These are phyloP conservation scores for Teleogryllus oceanicus DNA, from an alignment of 2,888 invertebrate species.

Conservation along the genomic window DNA sequence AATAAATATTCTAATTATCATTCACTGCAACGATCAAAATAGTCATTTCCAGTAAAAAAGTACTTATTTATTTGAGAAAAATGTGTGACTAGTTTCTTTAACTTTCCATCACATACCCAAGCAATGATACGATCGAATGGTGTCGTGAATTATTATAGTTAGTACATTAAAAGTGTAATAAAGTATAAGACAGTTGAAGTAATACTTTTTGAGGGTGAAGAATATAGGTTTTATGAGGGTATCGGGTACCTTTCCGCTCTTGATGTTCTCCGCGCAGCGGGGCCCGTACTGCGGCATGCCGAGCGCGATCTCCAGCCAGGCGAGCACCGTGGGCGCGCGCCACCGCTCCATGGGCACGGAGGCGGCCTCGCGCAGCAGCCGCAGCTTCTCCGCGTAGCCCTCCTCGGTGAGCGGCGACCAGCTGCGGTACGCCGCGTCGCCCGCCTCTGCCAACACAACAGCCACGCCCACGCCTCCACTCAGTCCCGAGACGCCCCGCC, in stretches of 20 bases:
- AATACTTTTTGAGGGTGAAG: no score
- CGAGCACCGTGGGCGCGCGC: constrained; percentile 88
- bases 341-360: constrained; percentile 84
- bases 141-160: no score
- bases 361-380: constrained; percentile 74
- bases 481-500: background rate
- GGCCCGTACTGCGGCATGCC: constrained; percentile 93
- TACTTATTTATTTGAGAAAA: no score
- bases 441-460: constrained; percentile 27
- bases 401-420: constrained; percentile 66
- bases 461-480: background rate
- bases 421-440: constrained; percentile 54
- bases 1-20: no score
- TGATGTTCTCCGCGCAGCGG: constrained; percentile 87
- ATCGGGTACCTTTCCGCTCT: constrained; percentile 79
- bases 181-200: no score
- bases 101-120: no score
- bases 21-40: no score
- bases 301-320: constrained; percentile 90
- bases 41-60: no score
- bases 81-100: no score
- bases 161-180: no score
- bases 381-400: constrained; percentile 73
- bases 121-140: no score
- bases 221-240: no score